Conservation (phyloP, 2,113 vertebrate species). For the Gulo gulo region DNA sequence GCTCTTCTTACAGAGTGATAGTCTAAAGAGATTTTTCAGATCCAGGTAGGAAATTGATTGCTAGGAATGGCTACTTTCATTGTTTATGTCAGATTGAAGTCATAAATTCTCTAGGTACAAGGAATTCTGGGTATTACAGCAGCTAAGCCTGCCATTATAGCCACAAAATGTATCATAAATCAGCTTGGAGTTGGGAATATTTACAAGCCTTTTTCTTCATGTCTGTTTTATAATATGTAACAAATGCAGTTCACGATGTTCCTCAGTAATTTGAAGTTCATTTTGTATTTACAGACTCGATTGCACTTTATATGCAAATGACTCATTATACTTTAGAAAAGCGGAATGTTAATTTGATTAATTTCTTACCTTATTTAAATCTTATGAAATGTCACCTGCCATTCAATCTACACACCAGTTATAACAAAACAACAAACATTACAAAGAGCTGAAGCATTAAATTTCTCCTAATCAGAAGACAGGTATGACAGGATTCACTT, state of each 20-base stretch:
- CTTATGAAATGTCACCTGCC: conserved; percentile 85
- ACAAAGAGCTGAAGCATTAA: conserved; percentile 76
- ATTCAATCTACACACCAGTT: conserved; percentile 80
- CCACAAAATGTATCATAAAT: conserved; percentile 23
- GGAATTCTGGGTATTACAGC: background rate
- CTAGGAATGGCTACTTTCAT: conserved; percentile 41
- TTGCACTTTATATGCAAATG: conserved; percentile 84
- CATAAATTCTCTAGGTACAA: conserved; percentile 2
- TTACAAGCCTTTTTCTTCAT: conserved; percentile 49
- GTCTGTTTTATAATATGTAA: conserved; percentile 33
- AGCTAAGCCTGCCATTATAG: conserved; percentile 11
- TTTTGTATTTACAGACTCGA: conserved; percentile 78
- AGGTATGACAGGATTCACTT: conserved; percentile 77
- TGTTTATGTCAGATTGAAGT: conserved; percentile 23
- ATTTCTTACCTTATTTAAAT: conserved; percentile 83
- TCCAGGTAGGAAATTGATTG: background rate
- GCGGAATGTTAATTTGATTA: conserved; percentile 84
- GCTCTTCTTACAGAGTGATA: background rate
- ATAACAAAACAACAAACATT: conserved; percentile 77
- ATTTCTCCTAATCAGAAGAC: conserved; percentile 78
- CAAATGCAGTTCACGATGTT: conserved; percentile 63
- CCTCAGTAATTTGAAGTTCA: conserved; percentile 73
- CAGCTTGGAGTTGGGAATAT: conserved; percentile 40
- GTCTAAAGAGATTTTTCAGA: background rate
- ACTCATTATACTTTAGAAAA: conserved; percentile 80